These are phyloP conservation scores for Ormia ochracea DNA, from an alignment of 2,888 invertebrate species.

Conservation along the genomic window DNA sequence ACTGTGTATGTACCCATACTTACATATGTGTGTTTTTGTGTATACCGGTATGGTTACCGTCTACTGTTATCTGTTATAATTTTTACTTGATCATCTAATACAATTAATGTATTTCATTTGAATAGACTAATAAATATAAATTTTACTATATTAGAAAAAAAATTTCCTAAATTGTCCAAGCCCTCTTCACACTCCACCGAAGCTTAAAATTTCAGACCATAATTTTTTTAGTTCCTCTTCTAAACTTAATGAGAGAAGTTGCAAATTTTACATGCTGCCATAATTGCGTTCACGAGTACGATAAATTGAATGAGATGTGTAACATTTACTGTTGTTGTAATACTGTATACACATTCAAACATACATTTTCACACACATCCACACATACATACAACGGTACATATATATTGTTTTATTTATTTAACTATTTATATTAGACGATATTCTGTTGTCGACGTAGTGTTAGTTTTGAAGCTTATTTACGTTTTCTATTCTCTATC, in stretches of 20 bases:
- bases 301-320: slow-evolving; percentile 18
- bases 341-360: neutral
- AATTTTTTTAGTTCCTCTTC: neutral
- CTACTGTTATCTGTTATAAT: no score
- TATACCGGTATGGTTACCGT: no score
- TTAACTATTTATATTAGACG: slow-evolving; percentile 41
- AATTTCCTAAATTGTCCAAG: neutral
- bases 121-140: neutral
- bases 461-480: slow-evolving; percentile 10
- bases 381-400: no score
- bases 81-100: no score
- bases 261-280: neutral
- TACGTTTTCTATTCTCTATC: slow-evolving; percentile 34
- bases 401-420: slow-evolving; percentile 13
- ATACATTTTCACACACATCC: neutral
- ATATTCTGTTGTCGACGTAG: neutral
- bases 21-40: no score
- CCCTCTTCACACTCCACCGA: no score
- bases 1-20: no score
- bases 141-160: neutral
- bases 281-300: neutral
- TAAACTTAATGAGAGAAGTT: neutral
- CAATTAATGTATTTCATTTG: no score
- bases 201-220: neutral
- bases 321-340: slow-evolving; percentile 11